These are phyloP conservation scores for Zaprionus vittiger DNA, from an alignment of 1,140 invertebrate genomes.

Conservation along the genomic window DNA sequence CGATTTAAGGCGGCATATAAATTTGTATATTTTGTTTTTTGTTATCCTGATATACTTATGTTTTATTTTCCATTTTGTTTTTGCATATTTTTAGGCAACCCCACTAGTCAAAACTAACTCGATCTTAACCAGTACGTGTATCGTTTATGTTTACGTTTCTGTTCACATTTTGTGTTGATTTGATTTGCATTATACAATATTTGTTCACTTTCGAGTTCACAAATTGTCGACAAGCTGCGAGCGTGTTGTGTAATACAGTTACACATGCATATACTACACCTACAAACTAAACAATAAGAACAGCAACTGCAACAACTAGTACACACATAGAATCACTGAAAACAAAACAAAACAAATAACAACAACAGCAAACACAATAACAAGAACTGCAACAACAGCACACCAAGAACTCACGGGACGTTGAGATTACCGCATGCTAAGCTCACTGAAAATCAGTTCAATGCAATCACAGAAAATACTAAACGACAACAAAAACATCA, in stretches of 20 bases:
- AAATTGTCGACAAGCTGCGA: conserved; percentile 32
- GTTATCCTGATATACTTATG: conserved; percentile 31
- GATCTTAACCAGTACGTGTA: conserved; percentile 59
- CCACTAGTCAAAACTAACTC: conserved; percentile 84
- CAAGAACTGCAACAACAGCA: conserved; percentile 43
- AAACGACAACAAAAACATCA: conserved; percentile 68
- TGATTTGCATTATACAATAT: conserved; percentile 55
- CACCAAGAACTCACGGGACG: conserved; percentile 59
- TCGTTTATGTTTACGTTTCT: conserved; percentile 54
- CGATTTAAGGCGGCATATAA: conserved; percentile 6
- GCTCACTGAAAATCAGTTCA: conserved; percentile 68
- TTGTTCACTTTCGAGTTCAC: conserved; percentile 55
- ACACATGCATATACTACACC: conserved; percentile 52
- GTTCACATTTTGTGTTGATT: conserved; percentile 69
- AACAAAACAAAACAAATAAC: conserved; percentile 30
- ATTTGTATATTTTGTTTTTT: conserved; percentile 35
- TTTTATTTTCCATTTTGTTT: conserved; percentile 49
- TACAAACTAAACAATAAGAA: conserved; percentile 27
- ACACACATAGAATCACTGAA: conserved; percentile 44
- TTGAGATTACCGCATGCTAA: conserved; percentile 81
- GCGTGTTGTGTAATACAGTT: conserved; percentile 46
- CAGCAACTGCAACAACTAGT: conserved; percentile 35
- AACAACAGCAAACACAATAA: conserved; percentile 36
- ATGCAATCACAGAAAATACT: conserved; percentile 66
- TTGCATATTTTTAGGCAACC: conserved; percentile 81